A percentile compares a stretch with the other conserved stretches of the same genome.
Conservation (phyloP, 2,797 vertebrate species). For the Perodicticus potto region DNA sequence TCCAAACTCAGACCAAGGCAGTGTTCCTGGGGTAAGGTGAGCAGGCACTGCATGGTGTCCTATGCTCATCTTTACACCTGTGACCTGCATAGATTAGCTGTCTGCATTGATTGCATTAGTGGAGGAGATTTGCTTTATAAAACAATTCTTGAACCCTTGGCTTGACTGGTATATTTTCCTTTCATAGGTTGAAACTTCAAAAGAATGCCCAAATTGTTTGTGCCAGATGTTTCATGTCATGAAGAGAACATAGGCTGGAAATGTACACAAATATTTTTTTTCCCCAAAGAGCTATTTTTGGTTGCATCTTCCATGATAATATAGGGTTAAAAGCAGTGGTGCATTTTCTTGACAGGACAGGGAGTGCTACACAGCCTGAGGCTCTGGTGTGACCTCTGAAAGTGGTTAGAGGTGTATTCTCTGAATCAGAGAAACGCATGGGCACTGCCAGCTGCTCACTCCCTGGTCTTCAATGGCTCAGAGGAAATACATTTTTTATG, state of each 20-base stretch:
- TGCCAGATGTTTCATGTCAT: not conserved
- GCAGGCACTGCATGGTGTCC: conserved; percentile 36
- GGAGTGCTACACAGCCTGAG: conserved; percentile 75
- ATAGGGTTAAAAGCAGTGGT: conserved; percentile 14
- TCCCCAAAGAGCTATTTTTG: not conserved
- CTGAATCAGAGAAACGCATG: conserved; percentile 87
- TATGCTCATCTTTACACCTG: not conserved
- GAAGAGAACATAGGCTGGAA: not conserved
- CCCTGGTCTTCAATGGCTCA: conserved; percentile 70
- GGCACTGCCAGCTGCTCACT: conserved; percentile 87
- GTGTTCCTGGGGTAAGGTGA: not conserved
- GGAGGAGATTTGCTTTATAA: not conserved
- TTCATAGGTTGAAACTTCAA: not conserved
- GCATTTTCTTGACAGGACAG: conserved; percentile 85
- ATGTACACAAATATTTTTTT: not conserved
- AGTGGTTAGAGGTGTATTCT: conserved; percentile 96
- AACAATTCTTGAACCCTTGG: conserved; percentile 11
- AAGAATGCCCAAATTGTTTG: not conserved
- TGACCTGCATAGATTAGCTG: not conserved
- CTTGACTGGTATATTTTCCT: conserved; percentile 6
- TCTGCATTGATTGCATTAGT: too few relatives aligned
- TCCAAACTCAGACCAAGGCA: conserved; percentile 33
- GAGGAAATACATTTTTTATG: conserved; percentile 72
- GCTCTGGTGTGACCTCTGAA: conserved; percentile 94
- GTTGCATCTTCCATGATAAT: fast-evolving